These are phyloP conservation scores for Octodonta nipae DNA, from an alignment of 2,888 invertebrate species.

Conservation along the genomic window DNA sequence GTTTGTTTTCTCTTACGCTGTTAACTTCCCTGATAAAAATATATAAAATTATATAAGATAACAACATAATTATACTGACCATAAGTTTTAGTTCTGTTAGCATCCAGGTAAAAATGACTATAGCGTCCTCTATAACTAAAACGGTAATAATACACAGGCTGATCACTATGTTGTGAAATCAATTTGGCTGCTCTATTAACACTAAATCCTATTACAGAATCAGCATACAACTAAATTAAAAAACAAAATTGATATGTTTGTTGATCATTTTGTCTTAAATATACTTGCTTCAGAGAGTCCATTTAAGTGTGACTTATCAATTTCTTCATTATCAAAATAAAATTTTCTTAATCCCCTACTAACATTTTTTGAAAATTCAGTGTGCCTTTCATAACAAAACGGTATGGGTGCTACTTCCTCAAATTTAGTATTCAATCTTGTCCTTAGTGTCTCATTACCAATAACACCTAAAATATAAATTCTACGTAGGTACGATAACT, in stretches of 20 bases:
- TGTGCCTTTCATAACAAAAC: slow-evolving; percentile 46
- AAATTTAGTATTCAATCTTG: slow-evolving; percentile 47
- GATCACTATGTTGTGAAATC: slow-evolving; percentile 41
- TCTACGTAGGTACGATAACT: no score
- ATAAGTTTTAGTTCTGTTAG: slow-evolving; percentile 21
- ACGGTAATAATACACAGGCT: slow-evolving; percentile 46
- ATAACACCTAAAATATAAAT: slow-evolving; percentile 39
- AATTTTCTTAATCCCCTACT: slow-evolving; percentile 39
- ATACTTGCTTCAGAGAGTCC: slow-evolving; percentile 34
- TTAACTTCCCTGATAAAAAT: no score
- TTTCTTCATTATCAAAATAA: slow-evolving; percentile 36
- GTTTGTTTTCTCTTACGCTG: no score
- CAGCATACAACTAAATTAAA: slow-evolving; percentile 41
- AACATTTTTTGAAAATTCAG: slow-evolving; percentile 38
- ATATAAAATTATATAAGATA: no score
- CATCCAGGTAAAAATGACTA: slow-evolving; percentile 43
- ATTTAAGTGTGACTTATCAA: slow-evolving; percentile 31
- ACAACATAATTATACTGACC: no score
- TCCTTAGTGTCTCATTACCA: slow-evolving; percentile 39
- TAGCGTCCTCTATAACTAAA: slow-evolving; percentile 49
- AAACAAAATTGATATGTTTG: neutral
- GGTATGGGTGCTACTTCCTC: slow-evolving; percentile 49
- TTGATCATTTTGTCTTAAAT: neutral
- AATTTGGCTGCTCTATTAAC: slow-evolving; percentile 48
- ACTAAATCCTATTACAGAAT: slow-evolving; percentile 45